Evolutionary conservation across 1,140 invertebrate genomes (phyloP), one percentile per base, ranked within the genome.

Genomic region (Drosophila bocqueti): DNA sequence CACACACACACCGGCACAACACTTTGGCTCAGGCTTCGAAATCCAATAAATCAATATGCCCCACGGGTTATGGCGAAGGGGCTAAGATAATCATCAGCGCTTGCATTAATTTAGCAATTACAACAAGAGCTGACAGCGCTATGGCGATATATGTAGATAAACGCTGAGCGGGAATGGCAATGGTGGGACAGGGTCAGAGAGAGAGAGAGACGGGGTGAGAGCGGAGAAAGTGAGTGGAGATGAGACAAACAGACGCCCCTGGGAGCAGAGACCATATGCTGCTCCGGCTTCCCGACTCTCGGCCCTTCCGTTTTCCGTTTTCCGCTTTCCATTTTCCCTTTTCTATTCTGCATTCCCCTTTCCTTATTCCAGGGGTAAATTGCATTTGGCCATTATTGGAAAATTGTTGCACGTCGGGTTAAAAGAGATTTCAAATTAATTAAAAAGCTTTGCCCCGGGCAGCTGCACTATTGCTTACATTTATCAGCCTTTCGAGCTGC

Each of bases 31-130:
- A 24, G 69, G 69, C 69, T 73, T 73, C 69, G 45, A 73, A 58
- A 76, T 68, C 57, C 60, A 61, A 74, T 57, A 73, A 78, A 71
- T 54, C 61, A 52, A 89, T 77, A 71, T 87, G 64, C 73, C 55
- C 54, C 24, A 58, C 26, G 54, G 45, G 49, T 77, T 60, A 47
- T 57, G 49, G 18, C 45, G 61, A 16, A 69, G 72, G 38, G 65
- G 66, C 76, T 66, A 45, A 55, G 66, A 85, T 81, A 81, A 86
- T 75, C 69, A 78, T 69, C 59, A 79, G 54, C 74, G 84, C 69
- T 71, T 67, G 68, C 74, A 84, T 89, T 89, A 89, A 89, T 89
- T 87, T 84, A 87, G 83, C 77, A 87, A 87, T 87, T 89, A 87
- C 61, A 87, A 74, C 59, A 73, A 82, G 71, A 76, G 83, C 79